Conservation (phyloP, 2,888 invertebrate genomes). For the Diogma glabrata region DNA sequence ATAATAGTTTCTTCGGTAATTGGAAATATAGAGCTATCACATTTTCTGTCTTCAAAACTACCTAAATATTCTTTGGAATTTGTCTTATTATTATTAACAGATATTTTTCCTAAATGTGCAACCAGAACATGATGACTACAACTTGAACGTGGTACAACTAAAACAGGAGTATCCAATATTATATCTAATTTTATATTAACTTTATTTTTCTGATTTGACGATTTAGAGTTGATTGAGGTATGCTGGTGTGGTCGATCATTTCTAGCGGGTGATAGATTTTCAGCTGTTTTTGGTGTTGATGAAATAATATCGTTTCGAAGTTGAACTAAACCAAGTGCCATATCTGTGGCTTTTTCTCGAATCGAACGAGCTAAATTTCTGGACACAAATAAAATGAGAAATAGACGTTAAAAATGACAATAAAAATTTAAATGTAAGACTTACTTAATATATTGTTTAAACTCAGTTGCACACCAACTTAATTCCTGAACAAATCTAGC, state of each 20-base stretch:
- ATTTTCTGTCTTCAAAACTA: constrained; percentile 10
- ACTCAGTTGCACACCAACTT: constrained; percentile 79
- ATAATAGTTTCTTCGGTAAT: constrained; percentile 18
- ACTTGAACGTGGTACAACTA: constrained; percentile 71
- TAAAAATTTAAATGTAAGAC: constrained; percentile 14
- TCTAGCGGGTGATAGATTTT: neutral
- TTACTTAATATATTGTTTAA: constrained; percentile 60
- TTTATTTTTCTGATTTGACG: neutral
- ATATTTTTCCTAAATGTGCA: constrained; percentile 84
- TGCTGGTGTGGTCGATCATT: neutral
- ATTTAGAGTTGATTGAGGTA: neutral
- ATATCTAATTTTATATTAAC: constrained; percentile 48
- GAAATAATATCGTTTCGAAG: constrained; percentile 37
- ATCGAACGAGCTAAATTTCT: constrained; percentile 75
- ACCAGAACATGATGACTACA: constrained; percentile 75
- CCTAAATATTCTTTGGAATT: constrained; percentile 6
- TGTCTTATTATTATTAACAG: constrained; percentile 39
- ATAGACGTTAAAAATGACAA: neutral
- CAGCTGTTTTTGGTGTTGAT: neutral
- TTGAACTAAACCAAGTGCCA: constrained; percentile 81
- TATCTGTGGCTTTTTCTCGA: constrained; percentile 82
- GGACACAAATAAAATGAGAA: constrained; percentile 12
- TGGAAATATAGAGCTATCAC: constrained; percentile 17
- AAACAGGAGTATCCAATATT: constrained; percentile 80
- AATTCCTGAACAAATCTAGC: constrained; percentile 75